Conservation (phyloP, 2,888 invertebrate genomes). For the Aphelenchoides bicaudatus region DNA sequence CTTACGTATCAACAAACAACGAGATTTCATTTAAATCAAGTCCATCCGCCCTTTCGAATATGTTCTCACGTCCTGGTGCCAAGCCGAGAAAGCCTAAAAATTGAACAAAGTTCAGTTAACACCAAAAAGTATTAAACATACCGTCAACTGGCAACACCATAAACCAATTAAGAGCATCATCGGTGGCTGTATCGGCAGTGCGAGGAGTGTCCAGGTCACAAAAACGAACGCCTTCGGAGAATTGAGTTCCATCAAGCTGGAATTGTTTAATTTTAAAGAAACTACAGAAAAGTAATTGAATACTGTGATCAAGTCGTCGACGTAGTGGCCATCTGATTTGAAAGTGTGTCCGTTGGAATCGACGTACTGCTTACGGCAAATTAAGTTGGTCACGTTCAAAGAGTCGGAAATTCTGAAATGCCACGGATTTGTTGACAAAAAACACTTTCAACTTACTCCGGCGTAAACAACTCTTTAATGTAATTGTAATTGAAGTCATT, state of each 20-base stretch:
- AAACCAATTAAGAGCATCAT: conserved; percentile 8
- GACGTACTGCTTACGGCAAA: not conserved
- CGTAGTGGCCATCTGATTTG: conserved; percentile 1
- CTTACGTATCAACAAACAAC: not conserved
- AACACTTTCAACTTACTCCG: not conserved
- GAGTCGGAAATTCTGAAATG: not conserved
- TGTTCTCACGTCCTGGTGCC: conserved; percentile 9
- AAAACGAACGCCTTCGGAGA: not conserved
- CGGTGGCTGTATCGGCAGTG: not conserved
- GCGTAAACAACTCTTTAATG: not conserved
- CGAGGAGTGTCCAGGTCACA: not conserved
- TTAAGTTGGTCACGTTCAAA: not conserved
- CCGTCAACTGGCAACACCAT: conserved; percentile 3
- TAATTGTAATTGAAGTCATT: not conserved
- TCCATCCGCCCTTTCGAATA: too few species aligned
- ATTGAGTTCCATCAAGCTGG: not conserved
- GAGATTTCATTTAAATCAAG: not conserved
- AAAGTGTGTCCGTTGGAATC: not conserved
- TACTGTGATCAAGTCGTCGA: not conserved
- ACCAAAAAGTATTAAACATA: not conserved
- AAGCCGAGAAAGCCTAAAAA: not conserved
- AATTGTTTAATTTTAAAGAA: too few species aligned
- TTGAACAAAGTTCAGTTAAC: not conserved
- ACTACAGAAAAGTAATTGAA: not conserved
- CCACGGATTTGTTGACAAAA: not conserved